phyloP scores from a whole-genome alignment of 2,888 invertebrate genomes.

The Patella ulyssiponensis region DNA sequence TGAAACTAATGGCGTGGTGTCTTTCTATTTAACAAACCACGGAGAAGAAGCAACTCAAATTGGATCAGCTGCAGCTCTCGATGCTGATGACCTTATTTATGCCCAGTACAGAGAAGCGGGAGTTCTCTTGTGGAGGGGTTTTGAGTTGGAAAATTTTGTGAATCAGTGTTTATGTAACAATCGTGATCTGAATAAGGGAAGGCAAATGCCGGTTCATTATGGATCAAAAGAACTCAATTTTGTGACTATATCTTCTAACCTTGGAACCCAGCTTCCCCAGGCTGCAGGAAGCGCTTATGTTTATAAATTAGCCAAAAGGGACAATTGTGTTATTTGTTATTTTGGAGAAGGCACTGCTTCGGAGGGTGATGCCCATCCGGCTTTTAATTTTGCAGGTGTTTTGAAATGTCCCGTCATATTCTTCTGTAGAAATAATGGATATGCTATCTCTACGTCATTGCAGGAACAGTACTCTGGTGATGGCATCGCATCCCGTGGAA shows the following conservation, averaged over 20 bases:
- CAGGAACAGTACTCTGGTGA: conserved; percentile 96
- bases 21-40: conserved; percentile 99
- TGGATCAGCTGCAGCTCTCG: conserved; percentile 93
- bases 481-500: conserved; percentile 91
- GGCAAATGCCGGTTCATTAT: conserved; percentile 99
- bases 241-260: conserved; percentile 95
- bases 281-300: conserved; percentile 91
- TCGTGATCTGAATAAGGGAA: conserved; percentile 87
- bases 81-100: conserved; percentile 88
- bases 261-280: conserved; percentile 98
- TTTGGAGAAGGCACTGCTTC: conserved; percentile 90
- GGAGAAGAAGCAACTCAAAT: conserved; percentile 98
- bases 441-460: conserved; percentile 96
- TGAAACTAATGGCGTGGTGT: conserved; percentile 94
- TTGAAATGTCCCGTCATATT: conserved; percentile 94
- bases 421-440: conserved; percentile 98
- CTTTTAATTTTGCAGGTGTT: conserved; percentile 98
- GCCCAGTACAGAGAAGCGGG: conserved; percentile 96
- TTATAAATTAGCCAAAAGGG: conserved; percentile 82
- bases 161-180: conserved; percentile 97
- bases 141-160: conserved; percentile 86
- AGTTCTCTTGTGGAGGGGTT: conserved; percentile 93
- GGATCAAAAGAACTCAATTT: conserved; percentile 89
- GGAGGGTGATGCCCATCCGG: conserved; percentile 98
- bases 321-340: conserved; percentile 75